Base-by-base conservation (phyloP, 2,888 invertebrate genomes). In the Rhagonycha lutea region DNA sequence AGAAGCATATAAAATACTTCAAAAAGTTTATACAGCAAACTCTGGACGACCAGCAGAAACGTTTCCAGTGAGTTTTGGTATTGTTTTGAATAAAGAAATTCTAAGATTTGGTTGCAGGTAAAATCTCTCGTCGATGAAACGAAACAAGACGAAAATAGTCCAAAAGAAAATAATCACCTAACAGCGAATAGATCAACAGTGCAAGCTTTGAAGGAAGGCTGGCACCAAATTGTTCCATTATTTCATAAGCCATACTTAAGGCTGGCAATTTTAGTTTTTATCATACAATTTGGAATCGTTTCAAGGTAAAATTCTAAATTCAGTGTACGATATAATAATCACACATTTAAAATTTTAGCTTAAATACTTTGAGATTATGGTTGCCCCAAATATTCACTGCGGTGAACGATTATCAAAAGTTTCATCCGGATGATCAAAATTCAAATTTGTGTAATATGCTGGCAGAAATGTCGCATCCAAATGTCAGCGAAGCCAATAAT, bases 301-400 rank as follows among this genome's bases (percentile, higher is more conserved):
- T 89, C 92, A 83, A 92, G 93, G 94, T 94, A 88, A 88, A 87
- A 75, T 71, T 69, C 74, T 3, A 24, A 11, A 8, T 4, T 65
- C 2, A 10, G 0, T 32, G 74, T 26, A 9, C 9, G 23, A 18
- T 79, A 26, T 24, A 63, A 24, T 65, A n/a, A 24, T 24, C n/a
- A n/a, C n/a, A n/a, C n/a, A n/a, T 24, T 65, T 23, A 5, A 24
- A 47, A 47, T 47, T 84, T 78, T 73, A 88, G 88, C 63, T 80
- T 94, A 80, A 96, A 96, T 84, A 95, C 96, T 0, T 89, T 96
- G 61, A 93, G 96, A 14, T 90, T 96, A 32, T 97, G 96, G 96
- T 91, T 96, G 80, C 96, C 96, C 0, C 95, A 96, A 85, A 89
- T 97, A 14, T 96, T 96, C 80, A 92, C 94, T 73, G 93, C 94